A percentile compares a stretch with the other conserved stretches of the same genome.
These are phyloP conservation scores for Kryptopterus vitreolus DNA, from an alignment of 2,797 vertebrate genomes.

Conservation along the genomic window DNA sequence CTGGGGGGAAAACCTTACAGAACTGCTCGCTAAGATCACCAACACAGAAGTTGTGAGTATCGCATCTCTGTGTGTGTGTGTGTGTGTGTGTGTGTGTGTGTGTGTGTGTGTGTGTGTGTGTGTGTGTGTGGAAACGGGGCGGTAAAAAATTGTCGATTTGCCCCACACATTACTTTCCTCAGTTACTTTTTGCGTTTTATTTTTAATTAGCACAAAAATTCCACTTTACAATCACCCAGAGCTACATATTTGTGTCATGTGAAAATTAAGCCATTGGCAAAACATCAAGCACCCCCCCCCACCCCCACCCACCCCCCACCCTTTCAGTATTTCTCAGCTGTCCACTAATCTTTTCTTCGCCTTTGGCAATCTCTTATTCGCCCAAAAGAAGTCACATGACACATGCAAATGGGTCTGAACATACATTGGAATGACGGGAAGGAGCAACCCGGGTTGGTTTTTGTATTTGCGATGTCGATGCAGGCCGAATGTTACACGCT, in stretches of 20 bases:
- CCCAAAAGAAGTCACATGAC: slow-evolving; percentile 23
- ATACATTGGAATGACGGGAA: neutral
- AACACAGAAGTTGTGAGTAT: slow-evolving; percentile 96
- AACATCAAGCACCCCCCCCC: neutral
- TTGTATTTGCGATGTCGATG: slow-evolving; percentile 34
- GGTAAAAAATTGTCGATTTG: no score
- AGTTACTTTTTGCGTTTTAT: neutral
- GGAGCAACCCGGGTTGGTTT: slow-evolving; percentile 21
- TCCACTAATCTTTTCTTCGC: slow-evolving; percentile 24
- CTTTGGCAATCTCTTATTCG: slow-evolving; percentile 6
- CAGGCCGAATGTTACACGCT: slow-evolving; percentile 37
- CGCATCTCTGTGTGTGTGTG: neutral
- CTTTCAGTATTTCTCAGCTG: slow-evolving; percentile 14
- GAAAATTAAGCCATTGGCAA: slow-evolving; percentile 22
- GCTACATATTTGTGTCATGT: slow-evolving; percentile 29
- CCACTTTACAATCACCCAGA: neutral
- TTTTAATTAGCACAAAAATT: neutral
- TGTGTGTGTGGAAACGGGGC: no score
- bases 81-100: no score
- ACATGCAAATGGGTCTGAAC: slow-evolving; percentile 11
- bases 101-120: no score
- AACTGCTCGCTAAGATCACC: slow-evolving; percentile 94
- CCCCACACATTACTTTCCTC: neutral
- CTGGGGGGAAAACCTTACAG: slow-evolving; percentile 83
- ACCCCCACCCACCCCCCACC: no score